Percentiles rank a stretch among this genome's conserved stretches.
Conservation (phyloP, 2,888 invertebrate genomes). For the Lasioglossum marginatum region DNA sequence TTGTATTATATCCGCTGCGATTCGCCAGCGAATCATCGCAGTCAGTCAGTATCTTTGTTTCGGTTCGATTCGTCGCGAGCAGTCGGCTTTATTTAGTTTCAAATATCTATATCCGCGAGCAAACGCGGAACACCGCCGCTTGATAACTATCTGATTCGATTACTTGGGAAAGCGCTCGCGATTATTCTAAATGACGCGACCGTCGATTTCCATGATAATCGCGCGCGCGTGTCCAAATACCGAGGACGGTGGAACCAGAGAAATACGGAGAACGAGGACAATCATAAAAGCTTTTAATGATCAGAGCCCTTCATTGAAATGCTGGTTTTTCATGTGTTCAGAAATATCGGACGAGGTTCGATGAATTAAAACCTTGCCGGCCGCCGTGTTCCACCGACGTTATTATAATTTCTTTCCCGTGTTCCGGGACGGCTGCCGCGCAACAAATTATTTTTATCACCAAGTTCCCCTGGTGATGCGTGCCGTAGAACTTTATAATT, state of each 20-base stretch:
- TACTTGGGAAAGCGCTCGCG: background rate
- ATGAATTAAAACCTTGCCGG: background rate
- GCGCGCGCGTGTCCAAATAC: background rate
- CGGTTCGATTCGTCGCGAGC: constrained; percentile 24
- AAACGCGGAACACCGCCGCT: constrained; percentile 23
- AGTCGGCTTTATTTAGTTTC: constrained; percentile 16
- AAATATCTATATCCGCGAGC: constrained; percentile 10
- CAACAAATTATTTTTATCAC: constrained; percentile 11
- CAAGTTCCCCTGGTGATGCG: background rate
- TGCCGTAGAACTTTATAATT: constrained; percentile 10
- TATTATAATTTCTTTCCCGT: background rate
- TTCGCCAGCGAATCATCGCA: constrained; percentile 15
- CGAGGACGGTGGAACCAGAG: background rate
- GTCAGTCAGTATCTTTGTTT: background rate
- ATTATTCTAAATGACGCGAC: constrained; percentile 39
- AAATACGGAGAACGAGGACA: background rate
- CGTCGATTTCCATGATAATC: constrained; percentile 29
- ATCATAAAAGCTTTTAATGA: constrained; percentile 23
- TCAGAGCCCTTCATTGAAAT: constrained; percentile 1
- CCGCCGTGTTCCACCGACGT: background rate
- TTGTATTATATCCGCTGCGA: background rate
- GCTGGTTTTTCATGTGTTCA: background rate
- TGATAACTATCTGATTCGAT: constrained; percentile 50
- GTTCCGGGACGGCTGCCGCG: background rate
- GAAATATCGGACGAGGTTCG: constrained; percentile 2